Percentiles rank a stretch among this genome's conserved stretches.
Evolutionary conservation across 35 echinoderm and acorn worm genomes (phyloP).

Genomic region (Heliocidaris tuberculata): DNA sequence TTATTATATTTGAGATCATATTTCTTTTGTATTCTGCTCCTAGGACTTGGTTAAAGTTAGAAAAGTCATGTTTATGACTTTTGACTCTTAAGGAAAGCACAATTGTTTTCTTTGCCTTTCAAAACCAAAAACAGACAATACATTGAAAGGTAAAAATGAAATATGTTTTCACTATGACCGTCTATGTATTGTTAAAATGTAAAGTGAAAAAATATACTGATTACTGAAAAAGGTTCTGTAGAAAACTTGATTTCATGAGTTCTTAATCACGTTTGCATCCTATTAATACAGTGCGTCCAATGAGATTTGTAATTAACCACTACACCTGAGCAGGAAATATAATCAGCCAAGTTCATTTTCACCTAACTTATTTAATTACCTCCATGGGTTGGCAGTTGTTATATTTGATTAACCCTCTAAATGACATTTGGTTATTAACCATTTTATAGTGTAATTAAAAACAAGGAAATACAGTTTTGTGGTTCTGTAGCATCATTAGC

Average conservation of each 20-base stretch:
- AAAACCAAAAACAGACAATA: too few relatives aligned
- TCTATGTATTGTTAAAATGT: neutral
- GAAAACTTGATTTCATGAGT: too few relatives aligned
- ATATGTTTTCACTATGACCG: too few relatives aligned
- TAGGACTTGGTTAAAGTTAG: too few relatives aligned
- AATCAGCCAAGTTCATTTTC: neutral
- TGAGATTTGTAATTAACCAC: neutral
- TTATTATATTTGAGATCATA: too few relatives aligned
- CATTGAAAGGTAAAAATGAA: too few relatives aligned
- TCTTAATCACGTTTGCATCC: neutral
- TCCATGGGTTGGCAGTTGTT: neutral
- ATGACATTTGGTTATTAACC: conserved; percentile 3
- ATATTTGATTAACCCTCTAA: neutral
- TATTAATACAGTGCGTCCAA: neutral
- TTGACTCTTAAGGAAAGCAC: too few relatives aligned
- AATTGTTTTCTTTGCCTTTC: too few relatives aligned
- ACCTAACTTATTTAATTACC: neutral
- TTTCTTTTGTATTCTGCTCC: too few relatives aligned
- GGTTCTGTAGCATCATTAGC: neutral
- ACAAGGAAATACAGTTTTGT: neutral
- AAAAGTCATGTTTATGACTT: too few relatives aligned
- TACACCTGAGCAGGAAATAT: neutral
- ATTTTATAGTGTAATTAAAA: neutral
- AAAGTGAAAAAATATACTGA: neutral
- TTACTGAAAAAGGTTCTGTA: neutral